Evolutionary conservation across 2,797 vertebrate species (phyloP).

Genomic region (Syngnathus rostellatus): DNA sequence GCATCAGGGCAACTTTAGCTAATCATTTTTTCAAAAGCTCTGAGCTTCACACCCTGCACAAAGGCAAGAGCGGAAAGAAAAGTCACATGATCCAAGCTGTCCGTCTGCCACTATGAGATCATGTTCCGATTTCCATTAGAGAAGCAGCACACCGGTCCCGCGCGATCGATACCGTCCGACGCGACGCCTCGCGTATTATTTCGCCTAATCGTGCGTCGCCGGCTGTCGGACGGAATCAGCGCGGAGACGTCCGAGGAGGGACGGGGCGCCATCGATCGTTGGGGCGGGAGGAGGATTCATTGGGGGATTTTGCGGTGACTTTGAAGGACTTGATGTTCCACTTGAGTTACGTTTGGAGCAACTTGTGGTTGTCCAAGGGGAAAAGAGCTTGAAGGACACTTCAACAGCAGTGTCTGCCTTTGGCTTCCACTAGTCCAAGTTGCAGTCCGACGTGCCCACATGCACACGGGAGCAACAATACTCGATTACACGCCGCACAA

Average conservation of each 20-base stretch:
- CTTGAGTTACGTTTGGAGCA: background rate
- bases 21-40: constrained; percentile 63
- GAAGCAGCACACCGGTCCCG: background rate
- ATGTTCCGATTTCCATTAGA: background rate
- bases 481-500: background rate
- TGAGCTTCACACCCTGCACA: constrained; percentile 27
- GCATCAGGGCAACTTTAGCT: constrained; percentile 52
- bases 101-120: constrained; percentile 8
- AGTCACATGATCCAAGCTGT: background rate
- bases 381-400: background rate
- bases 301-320: background rate
- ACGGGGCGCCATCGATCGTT: background rate
- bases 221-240: constrained; percentile 7
- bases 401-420: background rate
- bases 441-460: background rate
- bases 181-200: background rate
- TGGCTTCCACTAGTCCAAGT: background rate
- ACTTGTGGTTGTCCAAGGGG: background rate
- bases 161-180: constrained; percentile 2
- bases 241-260: background rate
- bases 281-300: background rate
- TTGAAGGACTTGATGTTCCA: constrained; percentile 5
- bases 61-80: background rate
- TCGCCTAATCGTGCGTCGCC: constrained; percentile 1
- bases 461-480: background rate